Evolutionary conservation across 1,140 invertebrate genomes (phyloP).

Genomic region (Lethrus apterus): DNA sequence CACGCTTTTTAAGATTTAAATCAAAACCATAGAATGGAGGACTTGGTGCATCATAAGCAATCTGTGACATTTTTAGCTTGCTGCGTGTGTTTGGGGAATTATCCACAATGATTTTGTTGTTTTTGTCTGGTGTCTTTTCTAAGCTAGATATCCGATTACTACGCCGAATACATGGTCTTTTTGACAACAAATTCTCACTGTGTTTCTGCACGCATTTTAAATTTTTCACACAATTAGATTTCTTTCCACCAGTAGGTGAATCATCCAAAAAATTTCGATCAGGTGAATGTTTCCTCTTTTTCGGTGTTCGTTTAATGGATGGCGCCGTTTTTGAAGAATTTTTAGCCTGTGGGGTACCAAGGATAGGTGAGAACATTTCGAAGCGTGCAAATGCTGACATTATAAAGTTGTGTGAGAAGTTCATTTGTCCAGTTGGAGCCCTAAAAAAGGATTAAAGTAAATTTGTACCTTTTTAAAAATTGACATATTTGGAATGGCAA

Average conservation of each 20-base stretch:
- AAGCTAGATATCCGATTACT: conserved; percentile 7
- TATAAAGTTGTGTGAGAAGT: conserved; percentile 6
- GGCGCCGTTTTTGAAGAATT: neutral
- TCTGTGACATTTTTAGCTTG: conserved; percentile 2
- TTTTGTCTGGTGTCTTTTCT: conserved; percentile 4
- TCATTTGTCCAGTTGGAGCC: conserved; percentile 13
- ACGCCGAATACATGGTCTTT: conserved; percentile 6
- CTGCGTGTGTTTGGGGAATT: conserved; percentile 5
- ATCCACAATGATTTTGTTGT: conserved; percentile 7
- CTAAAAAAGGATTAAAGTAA: conserved; percentile 11
- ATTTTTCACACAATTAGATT: too few species aligned
- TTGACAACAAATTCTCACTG: too few species aligned
- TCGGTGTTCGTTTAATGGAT: too few species aligned
- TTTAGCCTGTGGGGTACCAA: conserved; percentile 1
- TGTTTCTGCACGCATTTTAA: too few species aligned
- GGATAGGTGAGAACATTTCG: conserved; percentile 4
- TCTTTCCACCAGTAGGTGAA: too few species aligned
- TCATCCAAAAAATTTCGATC: too few species aligned
- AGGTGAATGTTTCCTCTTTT: too few species aligned
- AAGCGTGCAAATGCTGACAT: conserved; percentile 14
- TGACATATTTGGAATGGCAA: neutral
- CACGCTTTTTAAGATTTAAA: neutral
- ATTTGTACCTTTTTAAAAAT: too few species aligned
- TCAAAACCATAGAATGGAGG: conserved; percentile 15
- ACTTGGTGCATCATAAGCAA: conserved; percentile 1